A percentile compares a stretch with the other conserved stretches of the same genome.
Evolutionary conservation across 2,888 invertebrate genomes (phyloP).

Genomic region (Tenthredo notha): DNA sequence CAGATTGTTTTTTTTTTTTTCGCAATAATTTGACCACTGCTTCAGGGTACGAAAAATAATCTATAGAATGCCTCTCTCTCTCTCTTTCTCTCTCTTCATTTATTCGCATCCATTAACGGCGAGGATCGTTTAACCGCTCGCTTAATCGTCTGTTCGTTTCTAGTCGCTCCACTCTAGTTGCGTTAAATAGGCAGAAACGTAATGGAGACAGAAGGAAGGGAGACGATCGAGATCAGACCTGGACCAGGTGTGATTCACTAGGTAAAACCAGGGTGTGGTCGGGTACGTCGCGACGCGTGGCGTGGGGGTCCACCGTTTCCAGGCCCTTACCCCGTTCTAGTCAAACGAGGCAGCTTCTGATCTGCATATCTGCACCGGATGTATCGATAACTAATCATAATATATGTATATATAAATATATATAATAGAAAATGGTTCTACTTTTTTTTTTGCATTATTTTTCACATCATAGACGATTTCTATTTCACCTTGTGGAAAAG

Average conservation of each 20-base stretch:
- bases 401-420: too few relatives aligned
- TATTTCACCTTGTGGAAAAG: background rate
- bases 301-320: slow-evolving; percentile 39
- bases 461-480: background rate
- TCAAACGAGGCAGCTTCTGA: slow-evolving; percentile 15
- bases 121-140: background rate
- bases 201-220: slow-evolving; percentile 14
- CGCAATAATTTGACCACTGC: background rate
- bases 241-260: slow-evolving; percentile 67
- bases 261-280: slow-evolving; percentile 52
- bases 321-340: slow-evolving; percentile 33
- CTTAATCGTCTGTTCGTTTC: background rate
- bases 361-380: slow-evolving; percentile 40
- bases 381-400: background rate
- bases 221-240: slow-evolving; percentile 7
- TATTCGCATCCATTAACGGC: slow-evolving; percentile 3
- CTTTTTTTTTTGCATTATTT: background rate
- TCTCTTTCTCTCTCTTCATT: background rate
- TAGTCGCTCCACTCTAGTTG: background rate
- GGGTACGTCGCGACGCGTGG: slow-evolving; percentile 16
- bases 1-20: background rate
- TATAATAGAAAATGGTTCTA: background rate
- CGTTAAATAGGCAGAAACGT: background rate
- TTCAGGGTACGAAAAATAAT: background rate
- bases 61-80: background rate